Percentiles rank a stretch among this genome's conserved stretches.
These are phyloP conservation scores for Manduca sexta DNA, from an alignment of 1,140 invertebrate genomes.

Conservation along the genomic window DNA sequence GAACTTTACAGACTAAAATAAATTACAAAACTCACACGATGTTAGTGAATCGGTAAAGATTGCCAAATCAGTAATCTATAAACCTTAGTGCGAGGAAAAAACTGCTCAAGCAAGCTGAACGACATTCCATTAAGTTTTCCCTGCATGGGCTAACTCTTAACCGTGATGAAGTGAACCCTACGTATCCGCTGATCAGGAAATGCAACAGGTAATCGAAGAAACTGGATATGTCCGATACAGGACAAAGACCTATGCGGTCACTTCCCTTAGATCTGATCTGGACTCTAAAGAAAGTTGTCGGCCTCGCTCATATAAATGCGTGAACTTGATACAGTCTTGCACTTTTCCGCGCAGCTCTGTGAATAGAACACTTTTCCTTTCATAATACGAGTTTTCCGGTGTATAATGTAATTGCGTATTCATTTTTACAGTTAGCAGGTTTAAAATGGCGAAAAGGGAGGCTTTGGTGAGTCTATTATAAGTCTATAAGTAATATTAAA, in stretches of 20 bases:
- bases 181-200: conserved; percentile 32
- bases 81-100: too few species aligned
- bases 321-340: conserved; percentile 61
- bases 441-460: conserved; percentile 46
- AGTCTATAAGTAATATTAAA: too few species aligned
- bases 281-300: conserved; percentile 59
- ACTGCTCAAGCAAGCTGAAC: too few species aligned
- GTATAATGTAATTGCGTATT: conserved; percentile 49
- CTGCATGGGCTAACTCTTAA: too few species aligned
- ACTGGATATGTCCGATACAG: conserved; percentile 58
- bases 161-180: conserved; percentile 15
- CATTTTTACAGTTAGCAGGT: neutral
- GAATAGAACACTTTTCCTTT: conserved; percentile 57
- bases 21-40: too few species aligned
- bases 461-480: conserved; percentile 51
- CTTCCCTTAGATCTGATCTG: conserved; percentile 51
- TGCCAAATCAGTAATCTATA: too few species aligned
- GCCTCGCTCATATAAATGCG: conserved; percentile 58
- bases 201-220: conserved; percentile 16
- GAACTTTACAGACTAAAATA: too few species aligned
- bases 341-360: conserved; percentile 54
- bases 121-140: too few species aligned
- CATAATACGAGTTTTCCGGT: conserved; percentile 16
- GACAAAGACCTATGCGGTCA: conserved; percentile 68
- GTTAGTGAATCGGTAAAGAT: too few species aligned